Evolutionary conservation across 2,797 vertebrate genomes (phyloP), one percentile per base, ranked within the genome.

Genomic region (Enteromius fasciolatus): DNA sequence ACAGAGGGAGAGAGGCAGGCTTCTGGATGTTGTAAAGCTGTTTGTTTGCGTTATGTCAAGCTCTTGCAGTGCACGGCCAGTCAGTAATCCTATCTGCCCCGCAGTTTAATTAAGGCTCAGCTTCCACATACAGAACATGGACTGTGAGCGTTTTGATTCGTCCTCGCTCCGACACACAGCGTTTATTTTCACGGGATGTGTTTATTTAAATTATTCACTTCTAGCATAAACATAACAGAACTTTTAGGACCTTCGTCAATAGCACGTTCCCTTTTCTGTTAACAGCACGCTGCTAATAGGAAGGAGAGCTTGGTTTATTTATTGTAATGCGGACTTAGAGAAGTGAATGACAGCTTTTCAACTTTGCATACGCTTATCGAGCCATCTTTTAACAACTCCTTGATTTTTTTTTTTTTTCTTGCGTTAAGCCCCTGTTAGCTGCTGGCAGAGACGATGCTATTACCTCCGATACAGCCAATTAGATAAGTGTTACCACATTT

Each of bases 151-250:
- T 87, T 93, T 91, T 84, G 79, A 76, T 86, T 87, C 84, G 87
- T 39, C 91, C 87, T 82, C 89, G 81, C 88, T 87, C 81, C 77
- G 90, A 89, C 89, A 90, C 81, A 84, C 89, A 84, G 83, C 86
- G 91, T 95, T 95, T 93, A 94, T 96, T 96, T 95, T 92, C 90
- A 83, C 18, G 89, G 88, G 89, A 85, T 89, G 88, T 92, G 94
- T 92, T 94, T 92, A 89, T 95, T 94, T 94, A 90, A 95, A 89
- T 92, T 85, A 79, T 87, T 90, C 90, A 83, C 93, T 86, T 89
- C 88, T 89, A 93, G 94, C 91, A 92, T 91, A 94, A 94, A 94
- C 91, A 93, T 83, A 87, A 82, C 85, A 90, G 86, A 86, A 91
- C 88, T 86, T 88, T 91, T 91, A 84, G 86, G 87, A 85, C 86